Base-by-base conservation (phyloP, 2,113 vertebrate species). In the Plecotus auritus region DNA sequence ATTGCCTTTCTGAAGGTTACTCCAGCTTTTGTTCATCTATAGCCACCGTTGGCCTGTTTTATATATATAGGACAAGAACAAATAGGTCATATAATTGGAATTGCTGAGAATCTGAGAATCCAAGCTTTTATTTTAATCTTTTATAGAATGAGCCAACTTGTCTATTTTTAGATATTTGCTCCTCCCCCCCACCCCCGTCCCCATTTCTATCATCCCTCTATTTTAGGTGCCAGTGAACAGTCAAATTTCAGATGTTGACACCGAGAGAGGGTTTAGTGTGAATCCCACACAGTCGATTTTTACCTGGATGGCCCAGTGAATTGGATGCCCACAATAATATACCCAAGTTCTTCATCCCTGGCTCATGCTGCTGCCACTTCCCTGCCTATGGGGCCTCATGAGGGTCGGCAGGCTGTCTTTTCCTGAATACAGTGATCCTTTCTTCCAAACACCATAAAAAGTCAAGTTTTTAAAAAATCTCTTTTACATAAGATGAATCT, bases 1-100 rank as follows among this genome's bases (percentile, higher is more conserved):
- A 87, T 82, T 90, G 95, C 77, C 42, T 93, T 84, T 95, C 70
- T 96, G 54, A 94, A 54, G 17, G 40, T 97, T 93, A 40, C 42
- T 51, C 72, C 66, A 91, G 56, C 59, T 72, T 90, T 87, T 84
- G 70, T 82, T 92, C 76, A 82, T 88, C 47, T 45, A 20, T 76
- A 83, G 78, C 67, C 78, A 94, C 78, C 11, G 77, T 72, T 87
- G 85, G 88, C 56, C 76, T 51, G 9, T 81, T 91, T 89, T n/a
- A 82, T 45, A 47, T n/a, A 82, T 45, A 47, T 22, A 56, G 37
- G 70, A 90, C 26, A 49, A 90, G 81, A 90, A 96, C 42, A 93
- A 86, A 81, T 30, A 90, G 74, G 47, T 67, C 23, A 7, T 69
- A 54, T 61, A 72, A 88, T 40, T 66, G 47, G 70, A 93, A 89